phyloP scores from a whole-genome alignment of 30 jellyfish, hydroid and myxozoan genomes.

The Hydractinia echinata region DNA sequence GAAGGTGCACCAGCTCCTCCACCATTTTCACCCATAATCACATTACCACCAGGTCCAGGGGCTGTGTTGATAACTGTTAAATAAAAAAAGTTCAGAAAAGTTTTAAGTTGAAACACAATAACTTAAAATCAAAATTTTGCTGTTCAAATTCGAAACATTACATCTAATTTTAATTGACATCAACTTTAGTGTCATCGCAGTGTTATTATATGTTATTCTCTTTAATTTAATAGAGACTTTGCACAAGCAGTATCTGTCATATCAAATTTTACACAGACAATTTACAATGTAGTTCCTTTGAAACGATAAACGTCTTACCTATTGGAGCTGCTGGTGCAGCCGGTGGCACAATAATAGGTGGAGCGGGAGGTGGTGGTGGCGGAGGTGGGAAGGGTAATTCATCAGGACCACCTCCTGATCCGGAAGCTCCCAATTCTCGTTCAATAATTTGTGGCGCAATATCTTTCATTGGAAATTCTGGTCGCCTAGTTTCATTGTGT shows the following conservation, averaged over 20 bases:
- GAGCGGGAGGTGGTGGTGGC: slow-evolving; percentile 9
- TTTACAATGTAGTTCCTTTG: too few species aligned
- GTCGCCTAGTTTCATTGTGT: background rate
- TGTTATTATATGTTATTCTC: too few species aligned
- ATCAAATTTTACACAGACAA: too few species aligned
- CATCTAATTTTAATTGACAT: too few species aligned
- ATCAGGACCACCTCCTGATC: slow-evolving; percentile 10
- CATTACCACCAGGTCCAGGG: background rate
- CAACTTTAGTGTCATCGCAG: too few species aligned
- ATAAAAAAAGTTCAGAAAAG: too few species aligned
- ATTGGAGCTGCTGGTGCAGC: slow-evolving; percentile 14
- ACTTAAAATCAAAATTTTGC: too few species aligned
- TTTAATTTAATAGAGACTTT: too few species aligned
- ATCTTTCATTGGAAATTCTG: slow-evolving; percentile 12
- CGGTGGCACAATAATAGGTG: slow-evolving; percentile 4
- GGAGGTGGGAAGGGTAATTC: slow-evolving; percentile 13
- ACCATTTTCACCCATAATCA: background rate
- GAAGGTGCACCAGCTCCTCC: background rate
- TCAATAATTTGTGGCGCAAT: background rate
- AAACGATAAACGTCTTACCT: background rate
- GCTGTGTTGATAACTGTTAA: background rate
- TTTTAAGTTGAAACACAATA: too few species aligned
- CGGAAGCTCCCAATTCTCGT: background rate
- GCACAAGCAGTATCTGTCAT: too few species aligned
- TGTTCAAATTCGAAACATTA: too few species aligned